phyloP scores from a whole-genome alignment of 2,888 invertebrate species.

The Drosophila yooni region DNA sequence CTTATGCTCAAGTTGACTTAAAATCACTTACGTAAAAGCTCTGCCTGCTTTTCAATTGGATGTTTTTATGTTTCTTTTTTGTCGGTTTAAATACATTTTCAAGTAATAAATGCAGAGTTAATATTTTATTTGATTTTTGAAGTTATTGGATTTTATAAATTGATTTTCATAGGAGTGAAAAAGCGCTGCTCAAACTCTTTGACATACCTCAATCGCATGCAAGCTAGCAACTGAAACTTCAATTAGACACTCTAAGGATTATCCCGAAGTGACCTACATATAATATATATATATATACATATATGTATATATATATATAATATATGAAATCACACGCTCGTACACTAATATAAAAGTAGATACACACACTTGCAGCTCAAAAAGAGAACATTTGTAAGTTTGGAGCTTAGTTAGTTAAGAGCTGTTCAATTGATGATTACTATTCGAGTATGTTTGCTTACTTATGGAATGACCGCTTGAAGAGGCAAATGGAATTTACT shows the following conservation, averaged over 20 bases:
- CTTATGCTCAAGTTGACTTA: conserved; percentile 53
- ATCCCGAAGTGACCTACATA: not conserved
- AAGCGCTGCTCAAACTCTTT: conserved; percentile 30
- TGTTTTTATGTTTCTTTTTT: not conserved
- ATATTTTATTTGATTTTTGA: conserved; percentile 33
- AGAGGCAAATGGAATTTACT: conserved; percentile 22
- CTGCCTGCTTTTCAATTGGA: conserved; percentile 48
- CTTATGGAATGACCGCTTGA: conserved; percentile 14
- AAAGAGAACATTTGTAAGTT: not conserved
- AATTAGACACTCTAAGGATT: conserved; percentile 13
- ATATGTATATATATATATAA: conserved; percentile 1
- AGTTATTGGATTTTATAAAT: conserved; percentile 17
- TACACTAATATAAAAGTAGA: conserved; percentile 39
- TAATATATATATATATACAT: not conserved
- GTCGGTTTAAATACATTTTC: conserved; percentile 44
- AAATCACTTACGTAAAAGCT: conserved; percentile 64
- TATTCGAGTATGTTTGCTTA: conserved; percentile 4
- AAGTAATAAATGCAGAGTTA: conserved; percentile 57
- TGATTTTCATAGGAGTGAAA: conserved; percentile 21
- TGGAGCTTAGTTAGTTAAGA: conserved; percentile 25
- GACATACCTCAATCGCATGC: conserved; percentile 13
- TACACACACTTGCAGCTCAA: conserved; percentile 8
- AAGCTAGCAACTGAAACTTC: conserved; percentile 44
- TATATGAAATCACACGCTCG: conserved; percentile 19
- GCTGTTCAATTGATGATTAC: conserved; percentile 32